Conservation (phyloP, 2,888 invertebrate genomes). For the Scaptodrosophila latifasciaeformis region DNA sequence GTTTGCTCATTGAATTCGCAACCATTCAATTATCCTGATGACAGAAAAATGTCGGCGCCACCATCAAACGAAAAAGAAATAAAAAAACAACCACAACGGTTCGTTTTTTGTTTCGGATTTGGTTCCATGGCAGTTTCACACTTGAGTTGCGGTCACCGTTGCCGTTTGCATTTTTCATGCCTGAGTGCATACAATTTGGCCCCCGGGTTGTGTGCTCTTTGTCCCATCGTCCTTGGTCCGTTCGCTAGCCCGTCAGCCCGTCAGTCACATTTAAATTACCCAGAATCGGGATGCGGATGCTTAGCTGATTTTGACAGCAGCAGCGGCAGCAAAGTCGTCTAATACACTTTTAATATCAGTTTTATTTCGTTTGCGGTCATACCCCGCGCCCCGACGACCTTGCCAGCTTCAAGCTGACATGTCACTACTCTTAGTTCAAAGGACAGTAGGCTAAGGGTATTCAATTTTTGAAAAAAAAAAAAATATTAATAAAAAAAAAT, state of each 20-base stretch:
- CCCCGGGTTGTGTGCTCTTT: neutral
- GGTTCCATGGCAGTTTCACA: slow-evolving; percentile 53
- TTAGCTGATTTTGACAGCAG: slow-evolving; percentile 57
- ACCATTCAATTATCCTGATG: too few species aligned
- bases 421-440: slow-evolving; percentile 34
- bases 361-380: slow-evolving; percentile 46
- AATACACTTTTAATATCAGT: slow-evolving; percentile 66
- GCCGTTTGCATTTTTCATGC: slow-evolving; percentile 66
- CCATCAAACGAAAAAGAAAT: too few species aligned
- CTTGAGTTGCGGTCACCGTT: slow-evolving; percentile 62
- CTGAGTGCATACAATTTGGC: slow-evolving; percentile 58
- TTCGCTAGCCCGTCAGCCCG: too few species aligned
- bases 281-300: slow-evolving; percentile 45
- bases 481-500: too few species aligned
- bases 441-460: slow-evolving; percentile 33
- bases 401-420: slow-evolving; percentile 52
- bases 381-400: slow-evolving; percentile 41
- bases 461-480: too few species aligned
- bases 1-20: too few species aligned
- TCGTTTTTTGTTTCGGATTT: slow-evolving; percentile 6
- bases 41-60: too few species aligned
- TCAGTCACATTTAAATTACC: slow-evolving; percentile 66
- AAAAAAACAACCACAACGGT: slow-evolving; percentile 44
- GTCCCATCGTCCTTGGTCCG: slow-evolving; percentile 17
- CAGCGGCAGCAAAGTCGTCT: slow-evolving; percentile 15